These are phyloP conservation scores for Electrophaes corylata DNA, from an alignment of 2,888 invertebrate genomes.

Conservation along the genomic window DNA sequence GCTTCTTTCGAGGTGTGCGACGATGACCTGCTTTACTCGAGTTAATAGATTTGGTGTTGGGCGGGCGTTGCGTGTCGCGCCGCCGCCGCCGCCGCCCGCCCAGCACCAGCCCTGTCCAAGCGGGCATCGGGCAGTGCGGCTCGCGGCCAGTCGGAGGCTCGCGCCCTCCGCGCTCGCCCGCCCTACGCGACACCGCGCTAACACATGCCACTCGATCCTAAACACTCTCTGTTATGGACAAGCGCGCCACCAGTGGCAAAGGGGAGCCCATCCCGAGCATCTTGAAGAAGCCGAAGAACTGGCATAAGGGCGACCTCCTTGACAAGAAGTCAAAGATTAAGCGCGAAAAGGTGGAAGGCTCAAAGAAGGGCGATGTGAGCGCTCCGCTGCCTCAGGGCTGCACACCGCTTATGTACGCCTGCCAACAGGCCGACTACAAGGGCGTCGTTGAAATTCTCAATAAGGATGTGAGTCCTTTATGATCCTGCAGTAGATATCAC, in stretches of 20 bases:
- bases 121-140: constrained; percentile 63
- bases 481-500: constrained; percentile 15
- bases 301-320: constrained; percentile 69
- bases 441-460: constrained; percentile 90
- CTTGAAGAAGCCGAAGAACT: constrained; percentile 72
- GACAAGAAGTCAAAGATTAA: constrained; percentile 78
- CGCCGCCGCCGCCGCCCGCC: constrained; percentile 63
- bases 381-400: constrained; percentile 87
- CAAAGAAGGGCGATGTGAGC: constrained; percentile 67
- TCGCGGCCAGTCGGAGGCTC: constrained; percentile 70
- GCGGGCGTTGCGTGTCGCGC: constrained; percentile 53
- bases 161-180: constrained; percentile 80
- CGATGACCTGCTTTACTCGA: constrained; percentile 73
- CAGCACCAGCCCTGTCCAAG: constrained; percentile 63
- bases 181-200: constrained; percentile 52
- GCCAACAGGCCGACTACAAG: constrained; percentile 93
- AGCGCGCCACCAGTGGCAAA: constrained; percentile 69
- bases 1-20: constrained; percentile 45
- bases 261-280: constrained; percentile 79
- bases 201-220: constrained; percentile 56
- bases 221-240: constrained; percentile 72
- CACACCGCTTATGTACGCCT: constrained; percentile 95
- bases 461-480: constrained; percentile 87
- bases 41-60: constrained; percentile 70
- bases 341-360: constrained; percentile 69